Conservation (phyloP, 2,888 invertebrate genomes). For the Pomacea canaliculata region DNA sequence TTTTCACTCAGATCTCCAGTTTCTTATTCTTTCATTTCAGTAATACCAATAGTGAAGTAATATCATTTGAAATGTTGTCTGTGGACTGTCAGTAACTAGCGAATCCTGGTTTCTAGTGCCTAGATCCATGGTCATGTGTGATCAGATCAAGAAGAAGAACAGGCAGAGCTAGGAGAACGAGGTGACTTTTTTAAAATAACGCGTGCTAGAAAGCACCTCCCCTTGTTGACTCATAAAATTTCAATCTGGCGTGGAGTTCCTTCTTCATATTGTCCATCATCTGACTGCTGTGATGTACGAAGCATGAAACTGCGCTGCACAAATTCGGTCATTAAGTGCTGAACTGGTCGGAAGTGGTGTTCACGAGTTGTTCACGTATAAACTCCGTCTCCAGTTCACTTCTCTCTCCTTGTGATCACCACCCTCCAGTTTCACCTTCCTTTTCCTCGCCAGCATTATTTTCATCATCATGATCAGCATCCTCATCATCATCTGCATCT, state of each 20-base stretch:
- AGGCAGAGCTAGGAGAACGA: constrained; percentile 8
- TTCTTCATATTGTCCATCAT: background rate
- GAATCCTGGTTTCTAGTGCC: too few species aligned
- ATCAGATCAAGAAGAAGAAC: constrained; percentile 7
- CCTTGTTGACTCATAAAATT: constrained; percentile 2
- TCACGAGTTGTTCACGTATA: constrained; percentile 42
- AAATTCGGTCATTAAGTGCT: constrained; percentile 54
- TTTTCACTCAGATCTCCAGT: too few species aligned
- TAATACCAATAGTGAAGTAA: too few species aligned
- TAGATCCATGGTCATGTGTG: too few species aligned
- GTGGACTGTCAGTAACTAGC: too few species aligned
- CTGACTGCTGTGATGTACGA: constrained; percentile 1
- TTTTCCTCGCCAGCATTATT: background rate
- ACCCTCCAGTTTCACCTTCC: background rate
- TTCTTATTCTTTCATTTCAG: too few species aligned
- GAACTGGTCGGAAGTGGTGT: constrained; percentile 63
- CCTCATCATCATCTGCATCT: background rate
- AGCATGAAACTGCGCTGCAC: constrained; percentile 56
- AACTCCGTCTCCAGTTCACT: constrained; percentile 32
- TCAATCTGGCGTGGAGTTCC: background rate
- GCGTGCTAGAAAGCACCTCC: background rate
- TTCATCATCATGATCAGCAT: constrained; percentile 5
- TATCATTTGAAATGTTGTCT: too few species aligned
- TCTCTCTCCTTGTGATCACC: too few species aligned
- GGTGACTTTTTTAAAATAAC: background rate